Conservation (phyloP, 2,888 invertebrate genomes). For the Eupithecia centaureata region DNA sequence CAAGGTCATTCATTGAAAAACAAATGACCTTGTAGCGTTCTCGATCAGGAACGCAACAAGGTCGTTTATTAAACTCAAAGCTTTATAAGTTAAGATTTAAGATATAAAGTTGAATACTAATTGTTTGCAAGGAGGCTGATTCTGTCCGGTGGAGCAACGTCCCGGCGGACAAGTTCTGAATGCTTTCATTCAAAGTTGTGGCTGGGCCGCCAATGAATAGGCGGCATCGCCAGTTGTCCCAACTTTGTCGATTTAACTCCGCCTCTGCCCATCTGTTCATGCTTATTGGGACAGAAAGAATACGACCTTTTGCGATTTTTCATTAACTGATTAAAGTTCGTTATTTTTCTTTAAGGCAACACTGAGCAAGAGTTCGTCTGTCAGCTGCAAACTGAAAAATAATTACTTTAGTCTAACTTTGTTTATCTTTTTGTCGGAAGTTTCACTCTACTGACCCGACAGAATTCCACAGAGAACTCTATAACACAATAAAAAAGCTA, state of each 20-base stretch:
- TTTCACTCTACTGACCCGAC: background rate
- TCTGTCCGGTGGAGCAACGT: constrained; percentile 35
- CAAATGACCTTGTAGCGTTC: background rate
- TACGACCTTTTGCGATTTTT: constrained; percentile 26
- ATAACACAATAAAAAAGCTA: background rate
- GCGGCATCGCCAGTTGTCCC: constrained; percentile 61
- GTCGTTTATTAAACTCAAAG: background rate
- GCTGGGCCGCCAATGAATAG: constrained; percentile 62
- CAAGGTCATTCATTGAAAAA: constrained; percentile 1
- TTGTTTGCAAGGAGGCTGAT: constrained; percentile 38
- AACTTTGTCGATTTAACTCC: constrained; percentile 73
- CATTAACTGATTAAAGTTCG: constrained; percentile 31
- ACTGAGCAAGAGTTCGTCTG: constrained; percentile 35
- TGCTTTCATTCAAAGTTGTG: constrained; percentile 73
- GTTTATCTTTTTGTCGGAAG: background rate
- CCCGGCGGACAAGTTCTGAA: constrained; percentile 65
- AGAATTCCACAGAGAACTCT: background rate
- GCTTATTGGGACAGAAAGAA: constrained; percentile 47
- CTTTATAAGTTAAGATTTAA: constrained; percentile 10
- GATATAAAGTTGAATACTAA: constrained; percentile 37
- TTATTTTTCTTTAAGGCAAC: constrained; percentile 42
- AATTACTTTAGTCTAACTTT: constrained; percentile 2
- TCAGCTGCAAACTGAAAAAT: constrained; percentile 30
- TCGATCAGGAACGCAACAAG: background rate
- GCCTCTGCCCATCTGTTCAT: constrained; percentile 54